Evolutionary conservation across 2,888 invertebrate genomes (phyloP).

Genomic region (Calliopum simillimum): DNA sequence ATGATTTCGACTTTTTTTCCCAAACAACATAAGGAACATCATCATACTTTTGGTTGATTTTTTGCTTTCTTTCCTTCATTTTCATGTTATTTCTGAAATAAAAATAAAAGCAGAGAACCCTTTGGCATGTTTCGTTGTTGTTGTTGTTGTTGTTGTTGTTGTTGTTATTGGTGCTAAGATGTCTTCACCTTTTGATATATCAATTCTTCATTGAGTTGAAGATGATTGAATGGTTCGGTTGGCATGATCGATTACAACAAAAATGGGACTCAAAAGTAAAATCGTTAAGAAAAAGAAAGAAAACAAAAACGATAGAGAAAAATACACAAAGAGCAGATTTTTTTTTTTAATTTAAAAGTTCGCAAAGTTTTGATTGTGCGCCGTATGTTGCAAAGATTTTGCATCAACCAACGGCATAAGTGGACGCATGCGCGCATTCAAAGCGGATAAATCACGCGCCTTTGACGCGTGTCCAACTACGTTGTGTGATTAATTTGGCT

Average conservation of each 20-base stretch:
- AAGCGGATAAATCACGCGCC: no score
- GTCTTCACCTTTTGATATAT: slow-evolving; percentile 33
- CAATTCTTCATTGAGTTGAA: slow-evolving; percentile 35
- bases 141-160: slow-evolving; percentile 11
- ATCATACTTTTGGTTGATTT: no score
- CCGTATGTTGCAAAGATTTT: no score
- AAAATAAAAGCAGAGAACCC: neutral
- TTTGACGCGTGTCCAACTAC: no score
- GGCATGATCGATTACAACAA: slow-evolving; percentile 41
- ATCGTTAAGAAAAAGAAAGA: neutral
- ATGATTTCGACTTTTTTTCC: neutral
- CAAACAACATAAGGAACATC: no score
- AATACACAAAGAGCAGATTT: neutral
- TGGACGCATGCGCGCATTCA: no score
- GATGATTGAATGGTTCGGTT: slow-evolving; percentile 42
- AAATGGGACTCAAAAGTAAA: neutral
- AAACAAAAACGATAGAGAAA: neutral
- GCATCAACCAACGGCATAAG: no score
- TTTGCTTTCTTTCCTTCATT: no score
- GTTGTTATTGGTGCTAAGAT: slow-evolving; percentile 19
- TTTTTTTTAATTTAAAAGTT: no score
- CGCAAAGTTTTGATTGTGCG: no score
- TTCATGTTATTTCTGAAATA: neutral
- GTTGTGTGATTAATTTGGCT: no score
- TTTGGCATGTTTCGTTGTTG: slow-evolving; percentile 26